Base-by-base conservation (phyloP, 2,888 invertebrate genomes). In the Spicauda simplicius region DNA sequence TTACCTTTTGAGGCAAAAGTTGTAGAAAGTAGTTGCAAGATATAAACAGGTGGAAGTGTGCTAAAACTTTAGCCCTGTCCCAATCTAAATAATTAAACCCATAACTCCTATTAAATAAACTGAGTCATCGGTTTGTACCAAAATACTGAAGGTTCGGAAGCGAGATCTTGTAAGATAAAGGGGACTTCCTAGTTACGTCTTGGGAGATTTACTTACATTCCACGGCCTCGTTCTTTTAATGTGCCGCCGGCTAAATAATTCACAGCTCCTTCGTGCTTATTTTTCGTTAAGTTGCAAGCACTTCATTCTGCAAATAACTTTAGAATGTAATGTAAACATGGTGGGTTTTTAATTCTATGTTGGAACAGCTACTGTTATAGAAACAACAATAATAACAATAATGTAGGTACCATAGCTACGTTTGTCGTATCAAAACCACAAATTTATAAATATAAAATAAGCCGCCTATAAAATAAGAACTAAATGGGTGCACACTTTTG, bases 171-270 rank as follows among this genome's bases (percentile, higher is more conserved):
- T 69, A 71, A 74, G 72, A 74, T 73, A 74, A 73, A 76, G 74
- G 73, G 73, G 73, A 72, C 72, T 74, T 73, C 73, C 74, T 71
- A 71, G 50, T 48, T 16, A 87, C 48, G 45, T 64, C 56, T 57
- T 33, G n/a, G 64, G 50, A 57, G 57, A 64, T 57, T 64, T 91
- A 91, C 83, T 86, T 90, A 88, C 89, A 88, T 89, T 88, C 84
- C 84, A 73, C 77, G 78, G 77, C 76, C 79, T 78, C 79, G 80
- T 80, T 82, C 80, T 80, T 84, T 84, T 83, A 85, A 85, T 77
- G 74, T 69, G 76, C 70, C 71, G 69, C 70, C 76, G 75, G 75
- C 77, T 78, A 74, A 80, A 76, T 85, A 80, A 82, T 81, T 81
- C 80, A 77, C 76, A 79, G 77, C 78, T 76, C 76, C 72, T 74